Evolutionary conservation across 2,113 vertebrate genomes (phyloP), one percentile per base, ranked within the genome.

Genomic region (Coreoperca whiteheadi): DNA sequence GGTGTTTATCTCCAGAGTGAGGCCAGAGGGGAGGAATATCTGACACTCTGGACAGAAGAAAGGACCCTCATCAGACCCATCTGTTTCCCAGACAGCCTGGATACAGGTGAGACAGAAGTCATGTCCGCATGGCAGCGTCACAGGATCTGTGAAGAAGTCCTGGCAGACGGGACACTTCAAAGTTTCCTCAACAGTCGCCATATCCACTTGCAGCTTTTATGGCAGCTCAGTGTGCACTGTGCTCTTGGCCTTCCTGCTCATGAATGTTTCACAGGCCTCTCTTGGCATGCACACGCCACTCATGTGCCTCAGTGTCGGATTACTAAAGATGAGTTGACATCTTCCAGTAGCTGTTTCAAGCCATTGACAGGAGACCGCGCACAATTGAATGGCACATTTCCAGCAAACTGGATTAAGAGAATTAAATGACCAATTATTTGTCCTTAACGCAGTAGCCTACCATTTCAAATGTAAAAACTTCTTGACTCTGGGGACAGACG

Each of bases 41-140:
- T 95, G 95, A 89, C 95, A 95, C 87, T 96, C 95, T 8, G 95
- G 95, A 65, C 95, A 95, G 84, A 96, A 96, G 32, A 89, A 54
- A 25, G 88, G 92, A 14, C 77, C 92, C 4, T 79, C 57, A 3
- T 82, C 20, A 7, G 84, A 74, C 8, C 79, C 79, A 21, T 94
- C 92, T 14, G 87, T 85, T 85, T 94, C 91, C 95, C 95, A 96
- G 20, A 96, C 94, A 12, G 90, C 66, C 30, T 79, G 84, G 69
- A 96, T 95, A 54, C 95, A 96, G 53, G 84, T 87, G 74, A 91
- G 90, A 66, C 95, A 96, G 87, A 96, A 95, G 87, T 88, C 53
- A 68, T 96, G 95, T 21, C 93, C 84, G 28, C 95, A 96, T 3
- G 90, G 91, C 15, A 95, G 94, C 0, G 81, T 75, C 41, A 95